Base-by-base conservation (phyloP, 2,797 vertebrate genomes). In the Sus cebifrons region DNA sequence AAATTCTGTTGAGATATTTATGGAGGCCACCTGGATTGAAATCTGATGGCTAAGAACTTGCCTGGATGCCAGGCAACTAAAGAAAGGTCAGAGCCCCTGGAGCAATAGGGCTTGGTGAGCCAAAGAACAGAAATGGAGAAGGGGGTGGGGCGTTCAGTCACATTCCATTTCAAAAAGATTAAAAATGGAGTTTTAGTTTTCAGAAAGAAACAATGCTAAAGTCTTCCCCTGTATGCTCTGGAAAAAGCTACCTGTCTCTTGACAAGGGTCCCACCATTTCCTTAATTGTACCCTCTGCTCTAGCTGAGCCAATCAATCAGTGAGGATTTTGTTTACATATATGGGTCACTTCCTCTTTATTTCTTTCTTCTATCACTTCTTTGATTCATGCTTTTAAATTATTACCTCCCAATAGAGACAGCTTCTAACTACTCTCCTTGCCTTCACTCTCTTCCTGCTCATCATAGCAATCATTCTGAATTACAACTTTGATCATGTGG, bases 1-100 rank as follows among this genome's bases (percentile, higher is more conserved):
- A 98, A 98, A 98, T 98, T 98, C 98, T 97, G 98, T 95, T 1
- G 0, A 98, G 96, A 97, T 98, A 98, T 98, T 98, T 98, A 98
- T 98, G 98, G 97, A 97, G 98, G 98, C 98, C 98, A 98, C 98
- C 98, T 98, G 98, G 97, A 97, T 97, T 92, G 97, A 96, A 97
- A 98, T 94, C 94, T 95, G 96, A 98, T 96, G 96, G 96, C 97
- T 97, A 74, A 85, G 95, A 92, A 92, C 95, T 89, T 97, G 94
- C 95, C 96, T 94, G 96, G 77, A 96, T 93, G 84, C 96, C 97
- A 96, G 95, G 96, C 97, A 94, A 62, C 91, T 54, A 74, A 86
- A 18, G 58, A 97, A 95, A 97, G 96, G 97, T 97, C 96, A 97
- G 65, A 94, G 58, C 17, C 82, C 29, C 84, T 87, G 60, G 27